These are phyloP conservation scores for Noctua pronuba DNA, from an alignment of 2,888 invertebrate species.

Conservation along the genomic window DNA sequence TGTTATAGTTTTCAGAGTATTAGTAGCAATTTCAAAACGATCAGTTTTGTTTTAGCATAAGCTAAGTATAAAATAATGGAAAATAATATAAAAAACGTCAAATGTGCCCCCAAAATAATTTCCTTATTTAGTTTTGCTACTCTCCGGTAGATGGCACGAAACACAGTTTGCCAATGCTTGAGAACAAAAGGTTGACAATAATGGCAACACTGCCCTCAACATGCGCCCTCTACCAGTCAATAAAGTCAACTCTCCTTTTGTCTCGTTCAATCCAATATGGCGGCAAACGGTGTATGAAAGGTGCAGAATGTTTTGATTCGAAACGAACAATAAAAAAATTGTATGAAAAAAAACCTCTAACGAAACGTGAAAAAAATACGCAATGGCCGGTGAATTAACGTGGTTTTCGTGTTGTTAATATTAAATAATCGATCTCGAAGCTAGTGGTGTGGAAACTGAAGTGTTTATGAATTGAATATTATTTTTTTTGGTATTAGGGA, in stretches of 20 bases:
- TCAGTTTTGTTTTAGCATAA: background rate
- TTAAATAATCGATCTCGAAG: constrained; percentile 72
- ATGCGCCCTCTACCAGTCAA: constrained; percentile 76
- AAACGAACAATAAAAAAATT: constrained; percentile 82
- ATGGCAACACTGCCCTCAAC: constrained; percentile 73
- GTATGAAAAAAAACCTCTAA: constrained; percentile 72
- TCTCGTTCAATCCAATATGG: constrained; percentile 89
- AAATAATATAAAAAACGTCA: background rate
- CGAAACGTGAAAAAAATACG: constrained; percentile 77
- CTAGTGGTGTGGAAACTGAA: constrained; percentile 77
- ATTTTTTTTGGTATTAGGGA: constrained; percentile 68
- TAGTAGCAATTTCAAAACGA: background rate
- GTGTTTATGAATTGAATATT: constrained; percentile 63
- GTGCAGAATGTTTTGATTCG: constrained; percentile 89
- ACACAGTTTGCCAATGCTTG: background rate
- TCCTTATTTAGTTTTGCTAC: constrained; percentile 36
- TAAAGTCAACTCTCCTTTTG: constrained; percentile 80
- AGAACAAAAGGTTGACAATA: constrained; percentile 47
- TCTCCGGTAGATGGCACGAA: constrained; percentile 63
- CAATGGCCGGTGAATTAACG: constrained; percentile 79
- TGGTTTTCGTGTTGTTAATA: constrained; percentile 77
- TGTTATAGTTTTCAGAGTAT: background rate
- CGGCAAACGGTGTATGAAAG: constrained; percentile 89
- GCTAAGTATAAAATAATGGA: background rate
- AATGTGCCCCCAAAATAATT: background rate